A percentile compares a stretch with the other conserved stretches of the same genome.
Conservation (phyloP, 2,888 invertebrate genomes). For the Plagodis pulveraria region DNA sequence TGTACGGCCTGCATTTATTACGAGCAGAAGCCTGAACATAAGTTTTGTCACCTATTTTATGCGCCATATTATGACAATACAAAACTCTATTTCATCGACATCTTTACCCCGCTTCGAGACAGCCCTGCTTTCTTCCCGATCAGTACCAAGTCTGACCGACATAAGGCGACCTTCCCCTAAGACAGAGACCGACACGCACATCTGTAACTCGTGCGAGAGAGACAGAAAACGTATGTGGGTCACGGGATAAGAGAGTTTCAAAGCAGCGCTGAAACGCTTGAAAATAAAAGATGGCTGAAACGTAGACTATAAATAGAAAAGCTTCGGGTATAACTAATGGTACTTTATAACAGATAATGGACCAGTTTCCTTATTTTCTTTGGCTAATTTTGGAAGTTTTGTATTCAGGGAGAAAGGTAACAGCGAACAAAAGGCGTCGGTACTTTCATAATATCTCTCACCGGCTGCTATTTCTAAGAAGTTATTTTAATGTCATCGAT, state of each 20-base stretch:
- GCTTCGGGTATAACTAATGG: slow-evolving; percentile 57
- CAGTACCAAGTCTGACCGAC: slow-evolving; percentile 78
- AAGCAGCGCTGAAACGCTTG: slow-evolving; percentile 71
- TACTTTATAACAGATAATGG: slow-evolving; percentile 13
- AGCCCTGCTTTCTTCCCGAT: slow-evolving; percentile 68
- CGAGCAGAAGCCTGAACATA: no score
- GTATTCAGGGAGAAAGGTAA: slow-evolving; percentile 1
- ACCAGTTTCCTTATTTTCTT: slow-evolving; percentile 18
- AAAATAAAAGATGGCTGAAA: slow-evolving; percentile 49
- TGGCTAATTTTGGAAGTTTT: slow-evolving; percentile 9
- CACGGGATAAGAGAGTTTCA: slow-evolving; percentile 76
- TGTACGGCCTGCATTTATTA: no score
- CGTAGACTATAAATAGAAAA: slow-evolving; percentile 67
- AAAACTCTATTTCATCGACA: slow-evolving; percentile 29
- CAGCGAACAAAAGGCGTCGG: no score
- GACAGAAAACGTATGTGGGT: slow-evolving; percentile 71
- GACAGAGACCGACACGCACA: slow-evolving; percentile 54
- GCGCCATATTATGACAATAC: not conserved
- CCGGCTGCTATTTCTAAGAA: no score
- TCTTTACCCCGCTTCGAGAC: slow-evolving; percentile 26
- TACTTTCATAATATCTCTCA: no score
- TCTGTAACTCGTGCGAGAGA: slow-evolving; percentile 37
- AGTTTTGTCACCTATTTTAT: no score
- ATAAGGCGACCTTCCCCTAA: slow-evolving; percentile 73
- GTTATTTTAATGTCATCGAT: no score